Base-by-base conservation (phyloP, 2,888 invertebrate genomes). In the Pandemis cinnamomeana region DNA sequence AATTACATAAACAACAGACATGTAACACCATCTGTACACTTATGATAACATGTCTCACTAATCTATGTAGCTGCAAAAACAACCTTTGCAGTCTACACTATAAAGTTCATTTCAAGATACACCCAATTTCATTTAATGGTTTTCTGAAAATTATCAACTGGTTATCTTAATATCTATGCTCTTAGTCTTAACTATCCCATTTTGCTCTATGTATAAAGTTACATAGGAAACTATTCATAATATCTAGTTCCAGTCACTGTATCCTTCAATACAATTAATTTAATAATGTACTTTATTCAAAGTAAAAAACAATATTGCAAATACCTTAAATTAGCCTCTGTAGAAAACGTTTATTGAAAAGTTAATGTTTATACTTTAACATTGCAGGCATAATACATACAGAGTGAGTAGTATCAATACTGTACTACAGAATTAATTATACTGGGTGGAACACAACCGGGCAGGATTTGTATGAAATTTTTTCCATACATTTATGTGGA, bases 171-270 rank as follows among this genome's bases (percentile, higher is more conserved):
- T 20, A 69, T 42, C 61, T 67, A 71, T 48, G 15, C 13, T 42
- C 58, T 71, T 53, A 51, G 36, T 67, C 72, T 68, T 69, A 73
- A 73, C 60, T 73, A 69, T 70, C 73, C 73, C 69, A 66, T 66
- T 73, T 58, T 8, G 7, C 10, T 36, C 53, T 53, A 69, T 73
- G 64, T 73, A 73, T 70, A 73, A 73, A 73, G 69, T 73, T 73
- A 73, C 69, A 73, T 73, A 70, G 46, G 64, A 69, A 73, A 51
- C 64, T 73, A 64, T 58, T 36, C 20, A 20, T 55, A 69, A 70
- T 70, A 70, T 70, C 69, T 64, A 73, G 27, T 60, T 64, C 64
- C 53, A 62, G 69, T 66, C 51, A 66, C 69, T 64, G 64, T 69
- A 70, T 66, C 53, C 15, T 60, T 73, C 27, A 51, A 67, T 53